phyloP scores from a whole-genome alignment of 2,797 vertebrate species.

The Tachyglossus aculeatus region DNA sequence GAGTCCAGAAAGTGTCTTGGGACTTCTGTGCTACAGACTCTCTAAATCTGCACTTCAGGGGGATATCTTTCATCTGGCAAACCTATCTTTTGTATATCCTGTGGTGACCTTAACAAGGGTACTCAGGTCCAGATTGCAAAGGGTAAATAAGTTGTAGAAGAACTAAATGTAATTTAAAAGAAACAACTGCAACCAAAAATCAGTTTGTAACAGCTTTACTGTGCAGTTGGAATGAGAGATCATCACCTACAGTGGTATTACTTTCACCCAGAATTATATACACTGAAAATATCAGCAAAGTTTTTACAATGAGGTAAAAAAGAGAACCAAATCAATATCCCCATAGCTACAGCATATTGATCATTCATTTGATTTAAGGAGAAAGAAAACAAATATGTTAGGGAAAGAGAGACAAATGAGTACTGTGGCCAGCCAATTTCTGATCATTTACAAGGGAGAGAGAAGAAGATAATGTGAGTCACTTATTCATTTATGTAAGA shows the following conservation, averaged over 20 bases:
- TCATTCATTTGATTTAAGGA: constrained; percentile 47
- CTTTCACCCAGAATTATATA: constrained; percentile 37
- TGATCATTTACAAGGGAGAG: constrained; percentile 29
- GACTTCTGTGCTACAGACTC: no score
- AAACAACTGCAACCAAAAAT: constrained; percentile 19
- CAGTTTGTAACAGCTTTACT: background rate
- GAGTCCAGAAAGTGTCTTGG: no score
- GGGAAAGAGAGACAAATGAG: constrained; percentile 41
- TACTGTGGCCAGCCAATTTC: constrained; percentile 11
- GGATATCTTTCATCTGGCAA: no score
- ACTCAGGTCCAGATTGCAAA: background rate
- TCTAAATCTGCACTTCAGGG: no score
- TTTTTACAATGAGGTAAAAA: background rate
- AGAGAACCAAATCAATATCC: constrained; percentile 21
- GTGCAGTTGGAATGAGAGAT: background rate
- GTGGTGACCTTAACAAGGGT: background rate
- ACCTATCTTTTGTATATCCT: no score
- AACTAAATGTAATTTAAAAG: constrained; percentile 6
- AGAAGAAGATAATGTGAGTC: constrained; percentile 3
- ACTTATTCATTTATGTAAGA: constrained; percentile 35
- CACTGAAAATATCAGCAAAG: constrained; percentile 12
- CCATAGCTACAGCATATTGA: constrained; percentile 34
- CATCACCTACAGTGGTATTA: background rate
- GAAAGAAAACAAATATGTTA: constrained; percentile 47
- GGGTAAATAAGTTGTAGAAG: constrained; percentile 16